Evolutionary conservation across 2,113 vertebrate species (phyloP), one percentile per base, ranked within the genome.

Genomic region (Tonatia bakeri): DNA sequence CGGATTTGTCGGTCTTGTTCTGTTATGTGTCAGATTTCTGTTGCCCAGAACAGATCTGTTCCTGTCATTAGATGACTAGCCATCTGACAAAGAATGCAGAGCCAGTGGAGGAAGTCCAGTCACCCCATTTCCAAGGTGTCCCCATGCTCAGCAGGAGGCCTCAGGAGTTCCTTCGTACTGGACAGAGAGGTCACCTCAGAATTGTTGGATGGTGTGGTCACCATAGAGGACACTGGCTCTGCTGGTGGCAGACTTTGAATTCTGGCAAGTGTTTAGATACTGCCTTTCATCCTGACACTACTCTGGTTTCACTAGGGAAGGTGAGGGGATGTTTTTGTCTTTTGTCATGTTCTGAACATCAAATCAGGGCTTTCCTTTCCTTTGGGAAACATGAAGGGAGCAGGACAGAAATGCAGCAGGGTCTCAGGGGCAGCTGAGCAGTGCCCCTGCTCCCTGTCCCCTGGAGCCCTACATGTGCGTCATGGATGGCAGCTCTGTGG

Each of bases 11-110:
- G 31, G 26, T 56, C 45, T 92, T 9, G 1, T 19, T 88, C 26
- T 88, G 93, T 67, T 77, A 38, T 0, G 2, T 45, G 87, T 96
- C 94, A 40, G 85, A 38, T 95, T 96, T 98, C 96, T 40, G 92
- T 94, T 97, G 97, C 93, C 95, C 47, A 85, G 92, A 67, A 70
- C 76, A 94, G 59, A 90, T 36, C 72, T 95, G 28, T 83, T 97
- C 79, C 85, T 89, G 84, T 87, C 47, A 61, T 94, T 73, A 93
- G 52, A 87, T 56, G 77, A 50, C 24, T 98, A 3, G 17, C 86
- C 90, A 24, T 5, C 87, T 82, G 79, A 61, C 83, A 90, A 91
- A 86, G 69, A 89, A 65, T 40, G 47, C 14, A 11, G 47, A 15
- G 47, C 73, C 69, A 56, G 17, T 75, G 80, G 75, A 61, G 82